These are phyloP conservation scores for Proteles cristata DNA, from an alignment of 2,113 vertebrate species.

Conservation along the genomic window DNA sequence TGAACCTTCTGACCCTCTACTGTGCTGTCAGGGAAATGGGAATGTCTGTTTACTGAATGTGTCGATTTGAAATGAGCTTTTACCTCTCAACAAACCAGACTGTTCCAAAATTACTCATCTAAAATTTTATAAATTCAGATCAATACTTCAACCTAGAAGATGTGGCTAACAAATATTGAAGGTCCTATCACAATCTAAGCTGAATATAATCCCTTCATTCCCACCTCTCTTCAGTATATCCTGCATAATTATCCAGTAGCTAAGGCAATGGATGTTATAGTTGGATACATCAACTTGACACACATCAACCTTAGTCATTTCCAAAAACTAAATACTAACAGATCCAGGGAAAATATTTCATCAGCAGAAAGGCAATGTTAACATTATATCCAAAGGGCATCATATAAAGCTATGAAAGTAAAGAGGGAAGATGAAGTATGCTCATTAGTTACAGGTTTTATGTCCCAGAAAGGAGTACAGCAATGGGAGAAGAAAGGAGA, in stretches of 20 bases:
- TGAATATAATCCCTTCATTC: neutral
- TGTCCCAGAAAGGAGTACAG: constrained; percentile 24
- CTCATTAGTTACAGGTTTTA: neutral
- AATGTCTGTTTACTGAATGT: neutral
- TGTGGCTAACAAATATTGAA: neutral
- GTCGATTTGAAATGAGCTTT: constrained; percentile 48
- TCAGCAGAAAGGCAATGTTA: neutral
- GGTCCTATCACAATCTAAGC: neutral
- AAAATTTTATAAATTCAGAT: constrained; percentile 41
- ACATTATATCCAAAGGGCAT: neutral
- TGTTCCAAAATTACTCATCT: neutral
- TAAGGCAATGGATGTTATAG: neutral
- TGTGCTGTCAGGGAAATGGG: neutral
- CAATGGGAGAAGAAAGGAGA: neutral
- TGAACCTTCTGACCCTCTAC: neutral
- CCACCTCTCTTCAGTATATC: neutral
- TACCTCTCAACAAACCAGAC: neutral
- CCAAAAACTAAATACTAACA: constrained; percentile 40
- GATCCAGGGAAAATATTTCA: neutral
- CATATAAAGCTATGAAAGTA: neutral
- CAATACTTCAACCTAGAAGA: constrained; percentile 8
- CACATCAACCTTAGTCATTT: neutral
- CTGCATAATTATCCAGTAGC: neutral
- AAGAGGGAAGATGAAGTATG: neutral
- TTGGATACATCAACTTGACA: neutral